Conservation (phyloP, 2,888 invertebrate genomes). For the Folsomia candida region DNA sequence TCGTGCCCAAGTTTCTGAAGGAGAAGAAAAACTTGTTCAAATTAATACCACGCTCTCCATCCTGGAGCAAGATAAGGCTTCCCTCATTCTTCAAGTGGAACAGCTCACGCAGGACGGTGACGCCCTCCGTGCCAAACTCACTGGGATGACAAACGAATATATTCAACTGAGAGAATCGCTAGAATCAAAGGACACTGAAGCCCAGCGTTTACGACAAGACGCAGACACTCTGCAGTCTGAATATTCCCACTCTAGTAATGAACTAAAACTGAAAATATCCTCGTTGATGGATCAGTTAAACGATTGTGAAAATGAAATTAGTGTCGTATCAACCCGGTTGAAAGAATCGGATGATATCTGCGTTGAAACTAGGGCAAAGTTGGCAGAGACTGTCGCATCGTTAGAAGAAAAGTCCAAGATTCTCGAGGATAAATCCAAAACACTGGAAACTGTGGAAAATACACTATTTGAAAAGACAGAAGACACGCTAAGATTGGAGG, state of each 20-base stretch:
- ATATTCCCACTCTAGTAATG: constrained; percentile 25
- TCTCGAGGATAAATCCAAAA: constrained; percentile 62
- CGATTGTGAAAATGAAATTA: constrained; percentile 32
- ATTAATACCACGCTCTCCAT: neutral
- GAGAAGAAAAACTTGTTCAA: neutral
- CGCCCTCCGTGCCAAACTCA: neutral
- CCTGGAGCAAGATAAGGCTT: constrained; percentile 6
- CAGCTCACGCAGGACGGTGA: neutral
- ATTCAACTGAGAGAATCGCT: constrained; percentile 21
- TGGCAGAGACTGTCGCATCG: neutral
- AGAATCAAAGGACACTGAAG: constrained; percentile 24
- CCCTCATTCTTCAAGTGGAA: neutral
- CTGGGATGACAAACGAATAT: constrained; percentile 1
- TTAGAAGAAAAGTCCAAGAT: constrained; percentile 61
- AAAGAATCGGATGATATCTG: constrained; percentile 29
- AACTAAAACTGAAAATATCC: constrained; percentile 35
- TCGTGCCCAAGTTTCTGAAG: neutral
- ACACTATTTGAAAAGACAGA: constrained; percentile 40
- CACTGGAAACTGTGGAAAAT: constrained; percentile 59
- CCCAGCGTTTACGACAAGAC: constrained; percentile 30
- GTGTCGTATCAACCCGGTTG: constrained; percentile 30
- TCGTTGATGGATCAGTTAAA: constrained; percentile 36
- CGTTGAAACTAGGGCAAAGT: neutral
- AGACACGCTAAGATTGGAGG: constrained; percentile 29
- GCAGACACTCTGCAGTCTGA: constrained; percentile 28